Evolutionary conservation across 2,797 vertebrate genomes (phyloP), one percentile per base, ranked within the genome.

Genomic region (Hypotaenidia okinawae): DNA sequence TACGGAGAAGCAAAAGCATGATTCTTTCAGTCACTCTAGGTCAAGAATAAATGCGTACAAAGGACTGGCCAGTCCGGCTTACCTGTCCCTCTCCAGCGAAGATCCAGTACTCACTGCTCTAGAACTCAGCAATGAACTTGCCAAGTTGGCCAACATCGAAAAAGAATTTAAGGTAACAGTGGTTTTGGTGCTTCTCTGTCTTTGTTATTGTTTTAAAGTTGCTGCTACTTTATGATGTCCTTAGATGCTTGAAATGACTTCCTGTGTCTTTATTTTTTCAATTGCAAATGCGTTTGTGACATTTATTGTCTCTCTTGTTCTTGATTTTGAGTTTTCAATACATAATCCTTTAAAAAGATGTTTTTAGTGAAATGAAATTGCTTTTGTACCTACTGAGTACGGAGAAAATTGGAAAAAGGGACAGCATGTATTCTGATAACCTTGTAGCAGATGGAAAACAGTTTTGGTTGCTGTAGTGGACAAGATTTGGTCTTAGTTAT

Each of bases 41-140:
- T 98, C 98, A 8, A 97, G 99, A 90, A 99, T 99, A 97, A 99
- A 99, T 21, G 98, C 99, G 1, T 99, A 99, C 96, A 98, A 98
- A 47, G 99, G 98, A 30, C 96, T 99, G 96, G 98, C 99, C 82
- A 99, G 98, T 94, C 99, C 99, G 0, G 98, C 99, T 18, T 99
- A 99, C 94, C 97, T 99, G 64, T 99, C 99, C 4, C 97, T 99
- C 66, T 98, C 98, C 94, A 99, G 98, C 51, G 98, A 99, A 96
- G 99, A 99, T 97, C 99, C 98, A 0, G 98, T 99, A 58, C 98
- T 98, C 88, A 98, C 98, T 9, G 99, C 99, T 32, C 96, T 99
- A 81, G 98, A 99, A 90, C 98, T 99, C 94, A 99, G 99, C 98
- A 98, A 99, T 69, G 98, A 99, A 91, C 98, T 99, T 58, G 98